Percentiles rank a stretch among this genome's conserved stretches.
Conservation (phyloP, 1,140 invertebrate species). For the Leptopilina boulardi region DNA sequence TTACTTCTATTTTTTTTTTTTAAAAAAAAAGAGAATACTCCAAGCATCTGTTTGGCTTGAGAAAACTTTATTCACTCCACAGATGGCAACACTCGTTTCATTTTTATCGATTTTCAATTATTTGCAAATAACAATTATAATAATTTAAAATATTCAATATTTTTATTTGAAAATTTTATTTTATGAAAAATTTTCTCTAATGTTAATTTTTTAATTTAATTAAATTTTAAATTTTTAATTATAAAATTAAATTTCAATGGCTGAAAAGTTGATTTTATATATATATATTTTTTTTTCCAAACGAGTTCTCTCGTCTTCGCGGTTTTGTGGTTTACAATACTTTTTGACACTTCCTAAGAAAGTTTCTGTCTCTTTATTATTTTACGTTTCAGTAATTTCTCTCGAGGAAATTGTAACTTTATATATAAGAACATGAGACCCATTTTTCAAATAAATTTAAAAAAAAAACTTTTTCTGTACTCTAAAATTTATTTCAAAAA, state of each 20-base stretch:
- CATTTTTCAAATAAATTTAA: background rate
- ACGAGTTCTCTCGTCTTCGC: background rate
- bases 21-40: background rate
- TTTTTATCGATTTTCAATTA: background rate
- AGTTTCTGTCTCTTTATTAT: conserved; percentile 5
- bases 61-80: background rate
- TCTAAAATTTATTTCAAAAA: background rate
- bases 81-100: conserved; percentile 25
- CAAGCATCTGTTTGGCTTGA: background rate
- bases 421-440: background rate
- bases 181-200: too few relatives aligned
- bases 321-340: conserved; percentile 15
- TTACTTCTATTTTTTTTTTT: background rate
- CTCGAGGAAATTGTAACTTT: conserved; percentile 8
- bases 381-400: conserved; percentile 13
- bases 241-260: background rate
- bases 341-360: background rate
- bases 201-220: too few relatives aligned
- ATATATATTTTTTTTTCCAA: background rate
- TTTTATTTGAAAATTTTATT: background rate
- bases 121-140: background rate
- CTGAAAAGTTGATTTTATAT: background rate
- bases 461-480: background rate
- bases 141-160: too few relatives aligned
- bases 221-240: too few relatives aligned